A percentile compares a stretch with the other conserved stretches of the same genome.
phyloP scores from a whole-genome alignment of 2,113 vertebrate species.

The Alligator sinensis region DNA sequence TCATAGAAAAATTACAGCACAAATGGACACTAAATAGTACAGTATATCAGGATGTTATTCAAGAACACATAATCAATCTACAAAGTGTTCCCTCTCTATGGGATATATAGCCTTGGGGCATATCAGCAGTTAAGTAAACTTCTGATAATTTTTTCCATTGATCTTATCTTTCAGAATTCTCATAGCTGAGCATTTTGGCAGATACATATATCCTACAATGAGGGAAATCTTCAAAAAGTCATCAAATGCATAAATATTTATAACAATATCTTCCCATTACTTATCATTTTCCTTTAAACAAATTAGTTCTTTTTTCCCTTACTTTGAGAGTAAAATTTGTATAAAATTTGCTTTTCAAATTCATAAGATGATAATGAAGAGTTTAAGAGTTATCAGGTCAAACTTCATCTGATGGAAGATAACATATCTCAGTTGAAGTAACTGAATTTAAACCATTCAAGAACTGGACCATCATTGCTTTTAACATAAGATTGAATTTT shows the following conservation, averaged over 20 bases:
- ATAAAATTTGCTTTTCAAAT: not conserved
- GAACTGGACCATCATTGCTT: not conserved
- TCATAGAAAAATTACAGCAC: not conserved
- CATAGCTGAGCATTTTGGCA: not conserved
- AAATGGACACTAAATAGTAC: not conserved
- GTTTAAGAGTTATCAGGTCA: too few relatives aligned
- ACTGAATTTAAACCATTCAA: not conserved
- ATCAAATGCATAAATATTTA: not conserved
- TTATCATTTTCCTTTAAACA: not conserved
- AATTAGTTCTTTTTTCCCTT: not conserved
- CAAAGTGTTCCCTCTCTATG: not conserved
- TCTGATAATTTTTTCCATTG: not conserved
- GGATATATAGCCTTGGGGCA: not conserved
- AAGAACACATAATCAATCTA: not conserved
- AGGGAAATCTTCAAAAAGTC: not conserved
- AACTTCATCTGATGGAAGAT: not conserved
- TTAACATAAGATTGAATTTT: not conserved
- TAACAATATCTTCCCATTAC: not conserved
- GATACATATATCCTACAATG: accelerated
- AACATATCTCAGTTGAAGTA: not conserved
- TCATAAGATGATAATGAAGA: not conserved
- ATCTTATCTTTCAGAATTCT: not conserved
- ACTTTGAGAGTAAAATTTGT: too few relatives aligned
- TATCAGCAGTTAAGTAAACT: not conserved
- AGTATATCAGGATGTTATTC: not conserved